A percentile compares a stretch with the other conserved stretches of the same genome.
Evolutionary conservation across 2,113 vertebrate species (phyloP).

Genomic region (Scalopus aquaticus): DNA sequence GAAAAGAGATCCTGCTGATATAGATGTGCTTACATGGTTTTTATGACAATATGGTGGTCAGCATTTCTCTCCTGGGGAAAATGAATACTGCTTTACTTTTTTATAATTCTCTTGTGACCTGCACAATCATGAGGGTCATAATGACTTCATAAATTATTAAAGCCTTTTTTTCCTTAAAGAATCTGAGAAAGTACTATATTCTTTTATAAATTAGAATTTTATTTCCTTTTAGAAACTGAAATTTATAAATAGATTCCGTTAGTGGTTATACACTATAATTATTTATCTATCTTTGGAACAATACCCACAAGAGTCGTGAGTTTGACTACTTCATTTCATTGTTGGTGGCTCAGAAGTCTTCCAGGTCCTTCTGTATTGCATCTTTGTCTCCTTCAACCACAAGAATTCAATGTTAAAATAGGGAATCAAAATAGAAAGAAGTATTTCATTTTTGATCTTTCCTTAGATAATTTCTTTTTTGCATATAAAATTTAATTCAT

Average conservation of each 20-base stretch:
- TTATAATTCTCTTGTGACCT: slow-evolving; percentile 24
- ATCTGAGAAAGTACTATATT: background rate
- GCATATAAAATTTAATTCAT: background rate
- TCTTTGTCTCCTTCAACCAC: background rate
- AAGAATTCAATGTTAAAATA: background rate
- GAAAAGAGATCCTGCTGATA: background rate
- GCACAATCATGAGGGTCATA: background rate
- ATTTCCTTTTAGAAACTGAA: background rate
- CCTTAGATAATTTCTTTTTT: background rate
- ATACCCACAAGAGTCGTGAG: too few species aligned
- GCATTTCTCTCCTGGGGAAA: slow-evolving; percentile 27
- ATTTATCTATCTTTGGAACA: background rate
- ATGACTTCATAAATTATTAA: slow-evolving; percentile 9
- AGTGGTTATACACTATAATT: background rate
- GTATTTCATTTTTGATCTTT: background rate
- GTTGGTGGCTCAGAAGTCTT: background rate
- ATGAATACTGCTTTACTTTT: background rate
- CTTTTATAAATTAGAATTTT: background rate
- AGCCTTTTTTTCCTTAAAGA: background rate
- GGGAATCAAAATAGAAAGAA: background rate
- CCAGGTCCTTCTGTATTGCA: background rate
- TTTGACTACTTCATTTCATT: background rate
- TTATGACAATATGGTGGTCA: background rate
- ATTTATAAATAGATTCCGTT: background rate
- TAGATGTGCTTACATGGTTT: background rate